phyloP scores from a whole-genome alignment of 1,140 invertebrate species.

The Solenopsis invicta region DNA sequence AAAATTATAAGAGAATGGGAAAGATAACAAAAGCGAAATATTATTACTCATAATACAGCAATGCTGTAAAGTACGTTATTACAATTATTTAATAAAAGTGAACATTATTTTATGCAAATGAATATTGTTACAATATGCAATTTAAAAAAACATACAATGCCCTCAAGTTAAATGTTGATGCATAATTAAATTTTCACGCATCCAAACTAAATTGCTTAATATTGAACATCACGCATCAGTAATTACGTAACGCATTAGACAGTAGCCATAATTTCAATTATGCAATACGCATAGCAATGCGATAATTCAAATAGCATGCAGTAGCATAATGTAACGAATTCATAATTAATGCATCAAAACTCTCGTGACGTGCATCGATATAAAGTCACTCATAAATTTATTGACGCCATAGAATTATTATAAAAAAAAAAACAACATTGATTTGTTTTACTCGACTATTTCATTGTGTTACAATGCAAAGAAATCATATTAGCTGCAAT shows the following conservation, averaged over 20 bases:
- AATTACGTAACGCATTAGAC: conserved; percentile 55
- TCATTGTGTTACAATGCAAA: neutral
- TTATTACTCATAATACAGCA: neutral
- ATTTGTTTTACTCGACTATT: neutral
- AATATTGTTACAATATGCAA: neutral
- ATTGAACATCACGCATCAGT: conserved; percentile 51
- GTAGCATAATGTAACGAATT: conserved; percentile 55
- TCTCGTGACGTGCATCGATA: neutral
- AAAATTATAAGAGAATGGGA: neutral
- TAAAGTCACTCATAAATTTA: conserved; percentile 31
- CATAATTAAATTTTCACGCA: conserved; percentile 51
- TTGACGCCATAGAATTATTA: neutral
- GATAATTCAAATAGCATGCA: conserved; percentile 59
- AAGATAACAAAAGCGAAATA: neutral
- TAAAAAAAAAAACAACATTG: conserved; percentile 28
- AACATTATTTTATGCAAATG: conserved; percentile 31
- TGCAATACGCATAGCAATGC: conserved; percentile 51
- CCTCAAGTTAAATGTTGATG: conserved; percentile 41
- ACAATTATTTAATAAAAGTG: conserved; percentile 29
- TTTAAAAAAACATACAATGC: neutral
- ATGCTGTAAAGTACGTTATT: neutral
- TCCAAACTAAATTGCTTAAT: conserved; percentile 46
- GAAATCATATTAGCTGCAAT: neutral
- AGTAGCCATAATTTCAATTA: conserved; percentile 64
- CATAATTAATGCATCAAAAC: conserved; percentile 57